These are phyloP conservation scores for Metalampra italica DNA, from an alignment of 2,888 invertebrate genomes.

Conservation along the genomic window DNA sequence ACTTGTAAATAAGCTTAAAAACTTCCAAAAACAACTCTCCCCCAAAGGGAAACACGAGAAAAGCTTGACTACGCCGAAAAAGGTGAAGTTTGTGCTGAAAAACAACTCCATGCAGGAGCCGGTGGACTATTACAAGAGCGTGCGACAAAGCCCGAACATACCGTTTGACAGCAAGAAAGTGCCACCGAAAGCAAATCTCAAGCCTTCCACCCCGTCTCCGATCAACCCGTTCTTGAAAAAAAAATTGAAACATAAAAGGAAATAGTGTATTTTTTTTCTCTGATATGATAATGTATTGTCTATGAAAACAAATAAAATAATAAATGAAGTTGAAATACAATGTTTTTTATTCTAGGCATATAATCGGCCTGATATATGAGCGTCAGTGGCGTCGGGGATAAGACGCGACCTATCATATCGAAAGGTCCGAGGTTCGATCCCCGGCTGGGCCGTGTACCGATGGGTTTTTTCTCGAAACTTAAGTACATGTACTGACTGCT, in stretches of 20 bases:
- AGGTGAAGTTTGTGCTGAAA: constrained; percentile 85
- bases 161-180: constrained; percentile 85
- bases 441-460: too few relatives aligned
- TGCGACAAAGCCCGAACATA: constrained; percentile 84
- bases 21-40: constrained; percentile 37
- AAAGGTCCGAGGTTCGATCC: too few relatives aligned
- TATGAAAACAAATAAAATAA: too few relatives aligned
- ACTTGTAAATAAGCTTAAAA: constrained; percentile 46
- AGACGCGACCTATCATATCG: too few relatives aligned
- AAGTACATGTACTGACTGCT: too few relatives aligned
- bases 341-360: too few relatives aligned
- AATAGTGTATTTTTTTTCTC: too few relatives aligned
- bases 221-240: constrained; percentile 88
- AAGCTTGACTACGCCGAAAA: constrained; percentile 69
- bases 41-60: constrained; percentile 20
- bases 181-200: constrained; percentile 86
- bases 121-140: constrained; percentile 84
- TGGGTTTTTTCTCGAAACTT: too few relatives aligned
- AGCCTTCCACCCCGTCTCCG: constrained; percentile 83
- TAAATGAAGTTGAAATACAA: too few relatives aligned
- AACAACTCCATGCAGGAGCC: constrained; percentile 85
- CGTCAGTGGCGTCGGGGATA: too few relatives aligned
- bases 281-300: too few relatives aligned
- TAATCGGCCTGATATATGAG: too few relatives aligned
- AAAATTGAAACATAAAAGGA: constrained; percentile 36